Base-by-base conservation (phyloP, 2,113 vertebrate species). In the Trematocara zebra region DNA sequence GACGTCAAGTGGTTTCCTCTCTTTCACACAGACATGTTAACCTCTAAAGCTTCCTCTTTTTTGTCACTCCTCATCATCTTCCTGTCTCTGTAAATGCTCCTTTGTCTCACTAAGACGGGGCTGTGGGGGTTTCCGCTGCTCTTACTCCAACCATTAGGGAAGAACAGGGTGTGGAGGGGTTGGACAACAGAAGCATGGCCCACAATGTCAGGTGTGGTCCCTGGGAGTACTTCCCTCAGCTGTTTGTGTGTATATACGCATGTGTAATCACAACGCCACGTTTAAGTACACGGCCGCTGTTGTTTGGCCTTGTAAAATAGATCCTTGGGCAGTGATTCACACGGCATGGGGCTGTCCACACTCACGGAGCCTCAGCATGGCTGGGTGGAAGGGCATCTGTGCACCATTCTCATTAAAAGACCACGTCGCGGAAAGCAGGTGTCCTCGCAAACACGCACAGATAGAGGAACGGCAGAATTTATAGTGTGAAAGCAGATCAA, bases 231-330 rank as follows among this genome's bases (percentile, higher is more conserved):
- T 80, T 86, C 40, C 57, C 40, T 78, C 59, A 1, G 15, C 26
- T 78, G 11, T 67, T 28, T 80, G 88, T 85, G 42, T 87, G 84
- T 80, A 26, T 80, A 72, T 18, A 40, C 67, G n/a, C 14, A 56
- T n/a, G 33, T 37, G 56, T 20, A 35, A 14, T 78, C 61, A 83
- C 56, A 67, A 49, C 20, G 49, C 85, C 44, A 8, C 67, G 81
- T 81, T 86, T 78, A 82, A 86, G 42, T 59, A 82, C 72, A 85
- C 33, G 3, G 35, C 28, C 84, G 28, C 83, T 86, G 80, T 82
- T 91, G 81, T 91, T 85, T 85, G 67, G 88, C 74, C 79, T 89
- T 78, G 82, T 83, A 80, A 82, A 88, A 90, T 90, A 11, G 81
- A 52, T 88, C 86, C 89, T 88, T 52, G 18, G 87, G 59, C 78